Evolutionary conservation across 2,113 vertebrate species (phyloP).

Genomic region (Pelobates fuscus): DNA sequence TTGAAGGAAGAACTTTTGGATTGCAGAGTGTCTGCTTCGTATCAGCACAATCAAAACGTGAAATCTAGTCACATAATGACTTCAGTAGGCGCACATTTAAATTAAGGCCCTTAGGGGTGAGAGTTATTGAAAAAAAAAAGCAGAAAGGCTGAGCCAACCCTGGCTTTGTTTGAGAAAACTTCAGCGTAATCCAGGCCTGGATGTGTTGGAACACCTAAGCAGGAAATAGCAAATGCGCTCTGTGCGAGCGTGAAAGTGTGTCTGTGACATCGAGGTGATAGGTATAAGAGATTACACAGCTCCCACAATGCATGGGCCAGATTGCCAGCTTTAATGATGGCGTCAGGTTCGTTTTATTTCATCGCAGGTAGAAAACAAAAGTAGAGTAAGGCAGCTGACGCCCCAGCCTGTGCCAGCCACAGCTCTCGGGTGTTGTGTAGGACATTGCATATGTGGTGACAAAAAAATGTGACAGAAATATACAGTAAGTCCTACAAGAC

Average conservation of each 20-base stretch:
- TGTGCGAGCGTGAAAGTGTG: conserved; percentile 40
- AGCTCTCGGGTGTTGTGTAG: conserved; percentile 17
- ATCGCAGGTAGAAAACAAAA: conserved; percentile 42
- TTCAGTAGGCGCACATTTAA: conserved; percentile 44
- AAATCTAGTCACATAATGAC: conserved; percentile 44
- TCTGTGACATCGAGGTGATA: conserved; percentile 41
- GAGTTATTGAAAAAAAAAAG: conserved; percentile 24
- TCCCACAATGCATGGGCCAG: conserved; percentile 20
- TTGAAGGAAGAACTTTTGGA: conserved; percentile 29
- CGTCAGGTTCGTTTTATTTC: conserved; percentile 28
- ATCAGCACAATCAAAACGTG: conserved; percentile 44
- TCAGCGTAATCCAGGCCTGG: conserved; percentile 33
- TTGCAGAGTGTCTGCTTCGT: conserved; percentile 34
- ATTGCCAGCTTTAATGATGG: conserved; percentile 39
- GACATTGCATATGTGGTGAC: conserved; percentile 15
- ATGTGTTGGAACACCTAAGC: conserved; percentile 48
- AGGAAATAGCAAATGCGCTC: conserved; percentile 36
- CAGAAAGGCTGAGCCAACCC: conserved; percentile 33
- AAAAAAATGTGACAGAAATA: conserved; percentile 19
- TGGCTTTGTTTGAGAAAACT: conserved; percentile 44
- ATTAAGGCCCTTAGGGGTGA: conserved; percentile 45
- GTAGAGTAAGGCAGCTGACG: conserved; percentile 30
- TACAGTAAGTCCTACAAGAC: not conserved
- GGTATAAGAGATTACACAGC: conserved; percentile 35
- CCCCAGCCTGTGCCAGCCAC: conserved; percentile 27